phyloP scores from a whole-genome alignment of 2,113 vertebrate species.

The Petaurus breviceps region DNA sequence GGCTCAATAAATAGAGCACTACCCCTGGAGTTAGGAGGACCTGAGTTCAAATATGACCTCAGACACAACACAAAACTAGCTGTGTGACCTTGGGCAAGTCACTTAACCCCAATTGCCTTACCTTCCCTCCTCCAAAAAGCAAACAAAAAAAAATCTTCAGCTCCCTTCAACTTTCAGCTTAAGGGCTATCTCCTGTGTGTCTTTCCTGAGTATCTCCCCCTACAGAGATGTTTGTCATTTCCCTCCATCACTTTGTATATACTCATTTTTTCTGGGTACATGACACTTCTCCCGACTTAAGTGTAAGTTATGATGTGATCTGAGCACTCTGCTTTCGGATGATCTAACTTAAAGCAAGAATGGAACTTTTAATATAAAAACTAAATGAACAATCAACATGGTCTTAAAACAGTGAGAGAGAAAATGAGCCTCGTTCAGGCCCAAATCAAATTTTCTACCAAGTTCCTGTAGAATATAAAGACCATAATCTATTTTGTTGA shows the following conservation, averaged over 20 bases:
- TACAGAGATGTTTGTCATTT: neutral
- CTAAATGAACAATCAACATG: neutral
- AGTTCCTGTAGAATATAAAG: neutral
- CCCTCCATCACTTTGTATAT: neutral
- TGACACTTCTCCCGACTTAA: neutral
- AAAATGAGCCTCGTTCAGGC: neutral
- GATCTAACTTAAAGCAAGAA: neutral
- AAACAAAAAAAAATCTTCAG: neutral
- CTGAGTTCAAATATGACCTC: too few relatives aligned
- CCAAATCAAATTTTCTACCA: neutral
- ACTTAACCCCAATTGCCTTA: too few relatives aligned
- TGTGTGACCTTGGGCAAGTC: too few relatives aligned
- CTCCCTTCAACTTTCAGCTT: neutral
- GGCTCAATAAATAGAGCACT: too few relatives aligned
- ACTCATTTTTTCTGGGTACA: neutral
- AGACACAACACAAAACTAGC: too few relatives aligned
- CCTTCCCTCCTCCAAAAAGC: too few relatives aligned
- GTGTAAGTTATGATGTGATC: neutral
- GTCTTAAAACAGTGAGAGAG: neutral
- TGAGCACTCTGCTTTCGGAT: neutral
- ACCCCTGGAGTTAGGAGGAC: too few relatives aligned
- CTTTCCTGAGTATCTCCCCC: neutral
- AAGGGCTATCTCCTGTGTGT: neutral
- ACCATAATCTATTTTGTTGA: neutral
- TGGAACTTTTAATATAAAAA: neutral